A percentile compares a stretch with the other conserved stretches of the same genome.
Evolutionary conservation across 53 echinoderm and acorn worm species (phyloP).

Genomic region (Henricia sp.): DNA sequence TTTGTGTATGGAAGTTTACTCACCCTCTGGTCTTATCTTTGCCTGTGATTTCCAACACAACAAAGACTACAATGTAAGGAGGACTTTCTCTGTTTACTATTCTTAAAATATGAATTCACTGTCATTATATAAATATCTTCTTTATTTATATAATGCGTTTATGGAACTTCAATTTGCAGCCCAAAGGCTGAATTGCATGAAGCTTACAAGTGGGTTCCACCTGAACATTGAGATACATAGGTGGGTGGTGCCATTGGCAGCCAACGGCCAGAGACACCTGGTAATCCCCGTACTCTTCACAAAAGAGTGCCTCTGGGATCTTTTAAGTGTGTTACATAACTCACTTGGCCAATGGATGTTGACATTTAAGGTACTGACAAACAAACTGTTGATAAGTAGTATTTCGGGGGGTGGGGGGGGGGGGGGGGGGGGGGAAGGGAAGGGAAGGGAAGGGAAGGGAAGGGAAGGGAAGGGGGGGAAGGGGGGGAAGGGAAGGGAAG

Average conservation of each 20-base stretch:
- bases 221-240: too few species aligned
- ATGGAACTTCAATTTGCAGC: too few species aligned
- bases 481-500: background rate
- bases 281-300: too few species aligned
- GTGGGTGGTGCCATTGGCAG: too few species aligned
- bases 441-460: background rate
- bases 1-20: constrained; percentile 77
- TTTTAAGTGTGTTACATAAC: too few species aligned
- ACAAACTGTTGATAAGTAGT: too few species aligned
- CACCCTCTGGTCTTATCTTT: constrained; percentile 54
- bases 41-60: constrained; percentile 73
- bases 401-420: background rate
- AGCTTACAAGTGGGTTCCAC: background rate
- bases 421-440: background rate
- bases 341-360: too few species aligned
- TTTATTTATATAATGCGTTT: background rate
- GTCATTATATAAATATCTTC: background rate
- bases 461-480: background rate
- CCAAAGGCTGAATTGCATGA: too few species aligned
- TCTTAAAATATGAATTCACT: background rate
- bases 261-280: too few species aligned
- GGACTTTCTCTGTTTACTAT: background rate
- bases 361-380: too few species aligned
- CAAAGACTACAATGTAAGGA: constrained; percentile 82
- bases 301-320: too few species aligned